Evolutionary conservation across 2,888 invertebrate genomes (phyloP), one percentile per base, ranked within the genome.

Genomic region (Xanthorhoe designata): DNA sequence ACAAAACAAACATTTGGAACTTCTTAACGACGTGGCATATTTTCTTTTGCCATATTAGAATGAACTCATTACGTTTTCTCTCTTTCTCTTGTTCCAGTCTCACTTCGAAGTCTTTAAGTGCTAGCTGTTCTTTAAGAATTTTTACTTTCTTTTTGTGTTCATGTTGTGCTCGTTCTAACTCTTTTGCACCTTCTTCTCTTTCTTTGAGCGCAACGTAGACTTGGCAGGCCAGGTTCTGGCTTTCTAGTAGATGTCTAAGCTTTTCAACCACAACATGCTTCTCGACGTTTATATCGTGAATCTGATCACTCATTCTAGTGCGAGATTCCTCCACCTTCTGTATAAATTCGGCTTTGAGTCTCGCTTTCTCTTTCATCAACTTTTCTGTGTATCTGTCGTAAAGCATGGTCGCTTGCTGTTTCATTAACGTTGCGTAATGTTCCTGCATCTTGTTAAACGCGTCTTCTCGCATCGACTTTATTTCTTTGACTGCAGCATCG

Each of bases 151-250:
- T 88, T 69, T 85, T 66, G 70, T 88, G 87, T 80, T 82, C 72
- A 51, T 82, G 69, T 77, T 85, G 76, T 1, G 79, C 75, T 8
- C 74, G 66, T 17, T 86, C 77, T 1, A 84, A 78, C 77, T 87
- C 82, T 75, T 85, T 85, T 51, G 78, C 63, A 58, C 85, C 86
- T 68, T 83, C 86, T 64, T 89, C 87, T 67, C 83, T 81, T 76
- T 93, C 93, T 76, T 90, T 92, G 15, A 91, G 64, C n/a, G 91
- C 89, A 0, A 92, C 87, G 71, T 92, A 93, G 7, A 90, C 80
- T 79, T 89, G 87, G 78, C 92, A 92, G 7, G 92, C 92, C n/a
- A 92, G 75, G 60, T 88, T 92, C 75, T 88, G 87, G 70, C 87
- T 88, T 75, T 90, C 83, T 2, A 91, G 75, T 19, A 85, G 74